A percentile compares a stretch with the other conserved stretches of the same genome.
phyloP scores from a whole-genome alignment of 2,797 vertebrate species.

The Anabacerthia variegaticeps region DNA sequence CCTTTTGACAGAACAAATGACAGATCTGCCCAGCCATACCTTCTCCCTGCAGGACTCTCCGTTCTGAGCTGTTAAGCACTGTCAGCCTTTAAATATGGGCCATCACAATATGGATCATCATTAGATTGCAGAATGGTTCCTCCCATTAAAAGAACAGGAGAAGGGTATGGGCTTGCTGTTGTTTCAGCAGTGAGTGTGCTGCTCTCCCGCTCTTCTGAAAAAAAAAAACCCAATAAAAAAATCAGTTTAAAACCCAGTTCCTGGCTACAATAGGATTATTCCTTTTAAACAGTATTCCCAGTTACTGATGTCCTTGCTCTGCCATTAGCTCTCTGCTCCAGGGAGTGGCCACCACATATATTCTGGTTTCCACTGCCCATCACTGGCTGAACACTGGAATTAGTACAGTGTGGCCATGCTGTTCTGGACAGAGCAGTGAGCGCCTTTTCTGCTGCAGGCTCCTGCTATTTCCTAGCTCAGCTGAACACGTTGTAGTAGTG shows the following conservation, averaged over 20 bases:
- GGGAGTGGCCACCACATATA: neutral
- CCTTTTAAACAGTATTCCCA: neutral
- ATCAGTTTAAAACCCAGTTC: neutral
- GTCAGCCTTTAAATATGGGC: neutral
- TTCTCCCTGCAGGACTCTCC: neutral
- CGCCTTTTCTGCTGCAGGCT: neutral
- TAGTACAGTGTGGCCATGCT: neutral
- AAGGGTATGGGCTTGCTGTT: neutral
- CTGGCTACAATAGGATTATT: neutral
- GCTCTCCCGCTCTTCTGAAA: neutral
- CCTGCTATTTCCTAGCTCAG: neutral
- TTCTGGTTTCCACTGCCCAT: neutral
- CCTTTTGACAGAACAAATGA: neutral
- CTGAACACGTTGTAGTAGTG: neutral
- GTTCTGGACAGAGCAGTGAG: neutral
- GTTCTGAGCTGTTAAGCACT: neutral
- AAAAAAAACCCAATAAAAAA: neutral
- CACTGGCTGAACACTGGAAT: neutral
- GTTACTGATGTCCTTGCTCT: neutral
- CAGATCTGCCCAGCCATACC: neutral
- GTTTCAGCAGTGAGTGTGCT: neutral
- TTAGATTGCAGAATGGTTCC: neutral
- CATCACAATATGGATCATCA: neutral
- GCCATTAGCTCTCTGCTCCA: neutral
- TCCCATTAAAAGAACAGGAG: neutral